Conservation (phyloP, 2,113 vertebrate genomes). For the Tichodroma muraria region DNA sequence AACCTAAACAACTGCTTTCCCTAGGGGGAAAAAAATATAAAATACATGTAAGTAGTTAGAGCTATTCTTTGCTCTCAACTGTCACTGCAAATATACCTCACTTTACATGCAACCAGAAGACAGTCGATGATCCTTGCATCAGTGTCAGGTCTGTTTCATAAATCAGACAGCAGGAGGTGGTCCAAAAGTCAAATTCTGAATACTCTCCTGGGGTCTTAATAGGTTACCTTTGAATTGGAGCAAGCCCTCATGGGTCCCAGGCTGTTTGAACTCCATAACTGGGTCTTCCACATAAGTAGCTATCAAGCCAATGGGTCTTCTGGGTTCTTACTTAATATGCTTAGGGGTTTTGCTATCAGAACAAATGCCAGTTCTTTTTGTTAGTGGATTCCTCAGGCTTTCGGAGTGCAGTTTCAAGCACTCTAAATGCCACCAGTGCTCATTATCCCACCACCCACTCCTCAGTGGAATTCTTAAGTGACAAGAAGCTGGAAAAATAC, state of each 20-base stretch:
- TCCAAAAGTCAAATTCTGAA: not conserved
- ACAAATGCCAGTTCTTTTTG: slow-evolving; percentile 26
- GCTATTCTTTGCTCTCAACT: not conserved
- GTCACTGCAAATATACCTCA: not conserved
- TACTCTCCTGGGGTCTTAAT: not conserved
- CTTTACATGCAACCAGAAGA: not conserved
- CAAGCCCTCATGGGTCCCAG: slow-evolving; percentile 1
- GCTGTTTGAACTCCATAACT: slow-evolving; percentile 13
- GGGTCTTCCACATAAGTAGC: slow-evolving; percentile 23
- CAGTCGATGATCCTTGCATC: not conserved
- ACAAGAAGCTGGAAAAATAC: slow-evolving; percentile 74
- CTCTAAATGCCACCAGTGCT: slow-evolving; percentile 53
- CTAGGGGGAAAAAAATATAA: not conserved
- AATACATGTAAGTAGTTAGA: not conserved
- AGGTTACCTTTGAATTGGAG: slow-evolving; percentile 36
- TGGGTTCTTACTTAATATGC: slow-evolving; percentile 51
- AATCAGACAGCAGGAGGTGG: slow-evolving; percentile 14
- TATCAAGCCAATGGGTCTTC: slow-evolving; percentile 34
- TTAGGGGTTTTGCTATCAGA: slow-evolving; percentile 52
- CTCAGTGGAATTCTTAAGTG: slow-evolving; percentile 70
- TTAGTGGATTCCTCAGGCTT: slow-evolving; percentile 45
- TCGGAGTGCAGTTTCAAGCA: slow-evolving; percentile 34
- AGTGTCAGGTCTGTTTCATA: not conserved
- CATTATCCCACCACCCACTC: slow-evolving; percentile 55
- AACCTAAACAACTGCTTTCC: not conserved